Evolutionary conservation across 1,140 invertebrate genomes (phyloP), one percentile per base, ranked within the genome.

Genomic region (Zaprionus davidi): DNA sequence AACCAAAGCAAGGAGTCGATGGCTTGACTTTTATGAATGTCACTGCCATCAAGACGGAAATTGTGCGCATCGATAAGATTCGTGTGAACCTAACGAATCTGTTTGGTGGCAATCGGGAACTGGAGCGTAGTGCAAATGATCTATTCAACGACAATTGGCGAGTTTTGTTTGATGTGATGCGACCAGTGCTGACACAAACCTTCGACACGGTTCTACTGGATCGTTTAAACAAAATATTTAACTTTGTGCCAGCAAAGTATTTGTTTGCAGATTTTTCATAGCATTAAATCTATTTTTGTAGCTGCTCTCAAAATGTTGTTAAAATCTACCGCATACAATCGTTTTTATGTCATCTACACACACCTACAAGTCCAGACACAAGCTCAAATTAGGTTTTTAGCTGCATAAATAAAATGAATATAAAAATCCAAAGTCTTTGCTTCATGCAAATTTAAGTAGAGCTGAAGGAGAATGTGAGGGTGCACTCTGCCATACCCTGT

Each of bases 101-200:
- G 3, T 83, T 83, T 31, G 49, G 58, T 1, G 90, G 88, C 63
- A 82, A 92, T 55, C 72, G 76, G 63, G 78, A 84, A 11, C 76
- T 92, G n/a, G 90, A 91, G 46, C 74, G 77, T 7, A 91, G 85
- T 58, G 79, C 90, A 15, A 72, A 90, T 26, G 68, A 60, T 7
- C 71, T 91, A 0, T 87, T 92, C 44, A 92, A 92, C 53, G 86
- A 82, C 0, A 92, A 87, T 31, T 92, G 90, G 90, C 78, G 81
- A 0, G 79, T 76, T 0, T 62, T 91, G 26, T 91, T 82, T 55
- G 90, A 87, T 38, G 59, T 79, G 0, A 20, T 84, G 26, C 76
- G 76, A 5, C 81, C 81, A 9, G 81, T 81, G 34, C 36, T 84
- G 17, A 69, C 60, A 2, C 72, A 84, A 41, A 81, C 73, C 2